A percentile compares a stretch with the other conserved stretches of the same genome.
phyloP scores from a whole-genome alignment of 2,888 invertebrate genomes.

The Malacosoma neustria region DNA sequence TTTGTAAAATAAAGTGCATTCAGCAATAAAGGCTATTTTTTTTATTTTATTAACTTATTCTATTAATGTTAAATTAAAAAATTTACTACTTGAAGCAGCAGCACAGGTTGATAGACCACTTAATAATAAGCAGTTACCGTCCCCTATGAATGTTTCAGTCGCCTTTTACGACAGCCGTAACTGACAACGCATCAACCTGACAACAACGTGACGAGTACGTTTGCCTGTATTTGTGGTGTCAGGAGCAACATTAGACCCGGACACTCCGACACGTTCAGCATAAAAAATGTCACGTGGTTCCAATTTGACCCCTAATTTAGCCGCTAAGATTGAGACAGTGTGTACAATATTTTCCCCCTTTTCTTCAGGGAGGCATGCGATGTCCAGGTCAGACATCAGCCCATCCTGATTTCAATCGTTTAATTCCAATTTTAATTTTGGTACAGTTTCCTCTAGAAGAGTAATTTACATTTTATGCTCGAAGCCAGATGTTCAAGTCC shows the following conservation, averaged over 20 bases:
- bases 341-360: background rate
- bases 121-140: no score
- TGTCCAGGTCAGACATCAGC: no score
- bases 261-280: background rate
- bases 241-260: background rate
- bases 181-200: slow-evolving; percentile 10
- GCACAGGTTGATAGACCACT: no score
- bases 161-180: no score
- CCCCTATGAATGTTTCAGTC: no score
- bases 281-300: background rate
- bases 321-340: background rate
- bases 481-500: background rate
- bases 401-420: background rate
- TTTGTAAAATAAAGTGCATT: no score
- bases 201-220: slow-evolving; percentile 8
- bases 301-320: background rate
- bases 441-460: background rate
- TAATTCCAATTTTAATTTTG: background rate
- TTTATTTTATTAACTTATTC: no score
- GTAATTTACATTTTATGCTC: background rate
- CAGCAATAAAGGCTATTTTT: no score
- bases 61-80: no score
- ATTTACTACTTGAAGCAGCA: no score
- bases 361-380: background rate
- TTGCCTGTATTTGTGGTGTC: background rate